phyloP scores from a whole-genome alignment of 2,888 invertebrate genomes.

The Ethmia dodecea region DNA sequence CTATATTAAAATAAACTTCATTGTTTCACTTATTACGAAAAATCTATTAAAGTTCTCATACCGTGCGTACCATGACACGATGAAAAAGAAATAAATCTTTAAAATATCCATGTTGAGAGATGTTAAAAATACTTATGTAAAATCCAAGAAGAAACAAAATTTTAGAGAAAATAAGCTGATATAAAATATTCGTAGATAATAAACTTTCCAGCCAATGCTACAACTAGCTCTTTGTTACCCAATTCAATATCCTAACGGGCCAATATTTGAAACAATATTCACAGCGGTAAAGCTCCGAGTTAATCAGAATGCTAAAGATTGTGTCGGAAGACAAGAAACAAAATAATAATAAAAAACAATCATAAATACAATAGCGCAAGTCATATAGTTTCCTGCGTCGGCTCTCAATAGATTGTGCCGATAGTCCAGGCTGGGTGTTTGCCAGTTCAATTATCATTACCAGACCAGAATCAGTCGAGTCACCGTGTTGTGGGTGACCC shows the following conservation, averaged over 20 bases:
- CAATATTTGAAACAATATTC: conserved; percentile 31
- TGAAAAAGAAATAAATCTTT: too few relatives aligned
- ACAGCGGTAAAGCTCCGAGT: conserved; percentile 68
- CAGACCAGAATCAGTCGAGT: conserved; percentile 59
- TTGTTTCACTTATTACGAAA: conserved; percentile 64
- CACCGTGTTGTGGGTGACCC: conserved; percentile 74
- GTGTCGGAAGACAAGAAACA: conserved; percentile 70
- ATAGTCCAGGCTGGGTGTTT: conserved; percentile 73
- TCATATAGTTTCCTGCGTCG: conserved; percentile 66
- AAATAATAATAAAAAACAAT: conserved; percentile 69
- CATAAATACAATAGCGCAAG: conserved; percentile 71
- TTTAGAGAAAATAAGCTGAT: too few relatives aligned
- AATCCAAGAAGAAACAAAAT: too few relatives aligned
- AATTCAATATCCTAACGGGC: conserved; percentile 51
- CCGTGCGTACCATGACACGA: too few relatives aligned
- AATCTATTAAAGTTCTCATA: conserved; percentile 57
- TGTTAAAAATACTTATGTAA: too few relatives aligned
- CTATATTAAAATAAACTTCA: conserved; percentile 72
- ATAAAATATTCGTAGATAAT: too few relatives aligned
- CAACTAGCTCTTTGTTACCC: too few relatives aligned
- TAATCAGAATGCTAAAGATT: conserved; percentile 76
- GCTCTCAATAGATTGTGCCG: conserved; percentile 63
- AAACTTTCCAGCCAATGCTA: too few relatives aligned
- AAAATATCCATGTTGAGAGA: too few relatives aligned
- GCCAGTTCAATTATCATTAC: conserved; percentile 78